Evolutionary conservation across 2,797 vertebrate species (phyloP), one percentile per base, ranked within the genome.

Genomic region (Lycodopsis pacificus): DNA sequence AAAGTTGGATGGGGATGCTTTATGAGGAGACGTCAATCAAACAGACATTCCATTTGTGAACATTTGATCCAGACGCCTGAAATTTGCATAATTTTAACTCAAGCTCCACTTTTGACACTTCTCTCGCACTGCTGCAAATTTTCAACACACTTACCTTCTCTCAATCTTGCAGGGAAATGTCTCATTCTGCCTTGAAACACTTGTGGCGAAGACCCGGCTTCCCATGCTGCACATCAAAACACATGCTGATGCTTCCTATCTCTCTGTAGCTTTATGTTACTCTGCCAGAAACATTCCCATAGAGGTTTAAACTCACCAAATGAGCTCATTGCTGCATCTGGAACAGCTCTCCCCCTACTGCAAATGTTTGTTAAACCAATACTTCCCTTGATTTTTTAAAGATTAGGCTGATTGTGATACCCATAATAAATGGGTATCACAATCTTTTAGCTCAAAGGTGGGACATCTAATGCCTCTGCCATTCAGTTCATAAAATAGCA

Each of bases 191-290:
- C 65, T 79, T 68, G 76, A 81, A 59, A 71, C 74, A 66, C 38
- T 76, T 36, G 46, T 1, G 25, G 14, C 58, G 40, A 71, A 71
- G 54, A 78, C 58, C 1, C 7, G 17, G 56, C 71, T 84, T 87
- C 61, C 68, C 14, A n/a, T 65, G 56, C 70, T 30, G 15, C 65
- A 82, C 69, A 81, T 88, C 59, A 88, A 85, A 82, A 78, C 36
- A 65, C 2, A n/a, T 3, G 38, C 34, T 36, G 27, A 74, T 62
- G 46, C 58, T 69, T 75, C 73, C 36, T 63, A 34, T 76, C 71
- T 76, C 65, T 65, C 67, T 8, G 14, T 73, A 69, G 62, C 77
- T 84, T 65, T 36, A 25, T 73, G 51, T 79, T 80, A 58, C 63
- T 64, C 13, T 56, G 36, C 2, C 62, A 71, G 48, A 72, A 72